A percentile compares a stretch with the other conserved stretches of the same genome.
Evolutionary conservation across 2,113 vertebrate species (phyloP).

Genomic region (Triplophysa siluroides): DNA sequence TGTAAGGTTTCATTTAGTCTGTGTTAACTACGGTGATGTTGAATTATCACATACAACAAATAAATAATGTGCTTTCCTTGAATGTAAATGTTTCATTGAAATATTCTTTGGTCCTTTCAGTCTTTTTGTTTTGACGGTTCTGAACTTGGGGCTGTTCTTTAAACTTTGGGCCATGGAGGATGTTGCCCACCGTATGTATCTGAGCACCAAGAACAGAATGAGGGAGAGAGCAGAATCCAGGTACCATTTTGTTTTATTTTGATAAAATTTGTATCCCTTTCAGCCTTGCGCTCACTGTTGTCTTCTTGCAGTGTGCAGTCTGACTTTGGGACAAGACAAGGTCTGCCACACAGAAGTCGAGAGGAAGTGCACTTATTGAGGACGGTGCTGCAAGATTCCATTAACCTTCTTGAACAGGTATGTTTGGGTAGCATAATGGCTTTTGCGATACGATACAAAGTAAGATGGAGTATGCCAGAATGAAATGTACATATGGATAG

Average conservation of each 20-base stretch:
- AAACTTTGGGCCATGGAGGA: slow-evolving; percentile 94
- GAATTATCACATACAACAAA: neutral
- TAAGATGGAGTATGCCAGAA: too few species aligned
- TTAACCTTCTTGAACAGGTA: slow-evolving; percentile 91
- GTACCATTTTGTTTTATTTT: slow-evolving; percentile 49
- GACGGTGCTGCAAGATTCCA: slow-evolving; percentile 88
- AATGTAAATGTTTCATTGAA: too few species aligned
- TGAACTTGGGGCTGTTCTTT: slow-evolving; percentile 90
- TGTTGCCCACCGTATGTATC: slow-evolving; percentile 84
- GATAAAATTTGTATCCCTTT: neutral
- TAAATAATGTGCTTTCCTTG: neutral
- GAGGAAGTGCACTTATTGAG: slow-evolving; percentile 75
- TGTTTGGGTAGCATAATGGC: neutral
- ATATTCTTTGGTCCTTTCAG: slow-evolving; percentile 62
- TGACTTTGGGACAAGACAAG: slow-evolving; percentile 58
- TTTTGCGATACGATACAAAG: too few species aligned
- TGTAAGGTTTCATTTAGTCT: slow-evolving; percentile 66
- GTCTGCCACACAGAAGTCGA: slow-evolving; percentile 41
- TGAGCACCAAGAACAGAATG: slow-evolving; percentile 73
- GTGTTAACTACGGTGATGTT: neutral
- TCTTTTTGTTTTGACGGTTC: slow-evolving; percentile 84
- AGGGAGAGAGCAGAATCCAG: slow-evolving; percentile 66
- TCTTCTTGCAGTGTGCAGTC: slow-evolving; percentile 57
- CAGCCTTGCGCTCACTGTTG: neutral
- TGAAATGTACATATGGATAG: too few species aligned